phyloP scores from a whole-genome alignment of 2,113 vertebrate genomes.

The Pseudopipra pipra region DNA sequence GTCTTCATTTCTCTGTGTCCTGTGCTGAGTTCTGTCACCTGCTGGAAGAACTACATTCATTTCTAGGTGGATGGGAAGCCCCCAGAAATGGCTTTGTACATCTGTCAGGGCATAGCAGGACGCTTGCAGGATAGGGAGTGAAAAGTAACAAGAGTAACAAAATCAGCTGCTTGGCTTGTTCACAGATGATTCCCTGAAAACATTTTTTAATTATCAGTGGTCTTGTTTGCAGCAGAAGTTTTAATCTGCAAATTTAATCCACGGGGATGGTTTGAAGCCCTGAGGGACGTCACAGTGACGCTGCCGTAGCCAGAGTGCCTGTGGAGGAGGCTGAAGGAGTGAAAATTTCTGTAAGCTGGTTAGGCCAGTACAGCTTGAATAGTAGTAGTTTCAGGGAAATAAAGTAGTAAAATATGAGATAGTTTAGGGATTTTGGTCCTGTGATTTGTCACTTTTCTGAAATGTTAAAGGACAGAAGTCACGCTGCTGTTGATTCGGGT shows the following conservation, averaged over 20 bases:
- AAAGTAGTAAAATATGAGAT: background rate
- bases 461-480: background rate
- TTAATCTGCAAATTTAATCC: constrained; percentile 10
- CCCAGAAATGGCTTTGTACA: background rate
- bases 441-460: background rate
- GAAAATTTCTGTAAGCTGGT: background rate
- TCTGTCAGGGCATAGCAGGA: background rate
- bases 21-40: background rate
- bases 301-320: background rate
- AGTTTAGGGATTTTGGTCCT: background rate
- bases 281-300: background rate
- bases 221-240: constrained; percentile 12
- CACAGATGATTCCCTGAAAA: background rate
- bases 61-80: background rate
- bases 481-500: background rate
- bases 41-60: background rate
- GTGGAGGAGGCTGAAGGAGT: background rate
- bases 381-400: background rate
- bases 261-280: background rate
- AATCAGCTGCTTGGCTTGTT: background rate
- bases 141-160: background rate
- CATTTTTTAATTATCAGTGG: constrained; percentile 12
- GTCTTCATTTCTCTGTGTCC: background rate
- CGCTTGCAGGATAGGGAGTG: background rate
- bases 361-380: background rate